Evolutionary conservation across 2,113 vertebrate species (phyloP).

Genomic region (Cavia porcellus): DNA sequence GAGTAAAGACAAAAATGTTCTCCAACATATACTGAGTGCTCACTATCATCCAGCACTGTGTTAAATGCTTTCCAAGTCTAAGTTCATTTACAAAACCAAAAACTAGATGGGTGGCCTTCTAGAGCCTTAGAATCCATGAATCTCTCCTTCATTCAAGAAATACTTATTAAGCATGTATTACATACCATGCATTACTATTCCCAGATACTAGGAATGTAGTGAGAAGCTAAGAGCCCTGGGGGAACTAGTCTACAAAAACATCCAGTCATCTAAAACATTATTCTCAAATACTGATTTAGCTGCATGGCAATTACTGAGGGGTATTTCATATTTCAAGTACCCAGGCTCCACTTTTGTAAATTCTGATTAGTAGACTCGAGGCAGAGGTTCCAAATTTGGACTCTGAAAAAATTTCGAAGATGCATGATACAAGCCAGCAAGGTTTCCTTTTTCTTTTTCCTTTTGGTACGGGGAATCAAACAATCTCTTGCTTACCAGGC

Average conservation of each 20-base stretch:
- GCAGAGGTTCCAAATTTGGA: neutral
- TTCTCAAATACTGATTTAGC: constrained; percentile 10
- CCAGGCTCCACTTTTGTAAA: constrained; percentile 32
- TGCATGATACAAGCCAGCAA: neutral
- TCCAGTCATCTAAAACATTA: neutral
- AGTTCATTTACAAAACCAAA: constrained; percentile 28
- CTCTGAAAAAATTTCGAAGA: constrained; percentile 27
- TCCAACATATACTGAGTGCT: neutral
- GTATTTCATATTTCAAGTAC: constrained; percentile 14
- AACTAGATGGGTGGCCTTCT: neutral
- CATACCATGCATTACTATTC: neutral
- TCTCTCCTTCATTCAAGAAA: constrained; percentile 29
- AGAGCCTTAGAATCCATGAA: constrained; percentile 9
- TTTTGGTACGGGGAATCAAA: no score
- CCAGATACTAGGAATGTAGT: neutral
- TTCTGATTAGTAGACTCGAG: constrained; percentile 5
- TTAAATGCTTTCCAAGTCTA: neutral
- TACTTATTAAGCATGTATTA: neutral
- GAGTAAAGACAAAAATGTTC: neutral
- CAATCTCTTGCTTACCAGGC: no score
- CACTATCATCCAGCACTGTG: neutral
- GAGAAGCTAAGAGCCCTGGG: neutral
- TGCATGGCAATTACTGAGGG: neutral
- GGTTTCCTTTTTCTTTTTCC: neutral
- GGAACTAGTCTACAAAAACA: neutral